These are phyloP conservation scores for Thymelicus sylvestris DNA, from an alignment of 2,888 invertebrate species.

Conservation along the genomic window DNA sequence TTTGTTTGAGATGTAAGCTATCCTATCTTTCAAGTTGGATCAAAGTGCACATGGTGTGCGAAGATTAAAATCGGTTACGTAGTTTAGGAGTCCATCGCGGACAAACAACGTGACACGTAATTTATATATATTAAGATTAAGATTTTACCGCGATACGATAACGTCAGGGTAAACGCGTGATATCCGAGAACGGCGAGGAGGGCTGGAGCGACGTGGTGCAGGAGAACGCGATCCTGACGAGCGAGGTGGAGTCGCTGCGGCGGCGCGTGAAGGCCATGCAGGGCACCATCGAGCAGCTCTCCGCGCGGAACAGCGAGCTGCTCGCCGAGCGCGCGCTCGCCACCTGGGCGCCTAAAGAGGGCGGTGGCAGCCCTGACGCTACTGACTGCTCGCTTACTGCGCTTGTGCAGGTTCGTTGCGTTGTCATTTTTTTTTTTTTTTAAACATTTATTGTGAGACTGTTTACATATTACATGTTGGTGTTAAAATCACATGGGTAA, in stretches of 20 bases:
- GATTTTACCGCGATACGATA: no score
- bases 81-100: no score
- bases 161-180: constrained; percentile 92
- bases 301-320: constrained; percentile 92
- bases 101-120: no score
- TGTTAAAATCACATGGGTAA: no score
- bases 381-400: constrained; percentile 74
- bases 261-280: constrained; percentile 97
- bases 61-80: no score
- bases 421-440: no score
- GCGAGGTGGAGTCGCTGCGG: constrained; percentile 94
- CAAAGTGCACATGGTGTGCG: no score
- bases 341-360: constrained; percentile 83
- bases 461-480: no score
- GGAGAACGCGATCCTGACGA: constrained; percentile 96
- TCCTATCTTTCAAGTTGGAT: no score
- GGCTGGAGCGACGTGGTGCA: constrained; percentile 97
- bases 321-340: constrained; percentile 91
- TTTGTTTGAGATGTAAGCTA: no score
- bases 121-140: no score
- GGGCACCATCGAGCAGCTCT: constrained; percentile 95
- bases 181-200: constrained; percentile 94
- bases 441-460: no score
- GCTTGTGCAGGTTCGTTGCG: constrained; percentile 78
- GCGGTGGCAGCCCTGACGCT: constrained; percentile 66